Evolutionary conservation across 2,888 invertebrate species (phyloP).

Genomic region (Eristalis intricaria): DNA sequence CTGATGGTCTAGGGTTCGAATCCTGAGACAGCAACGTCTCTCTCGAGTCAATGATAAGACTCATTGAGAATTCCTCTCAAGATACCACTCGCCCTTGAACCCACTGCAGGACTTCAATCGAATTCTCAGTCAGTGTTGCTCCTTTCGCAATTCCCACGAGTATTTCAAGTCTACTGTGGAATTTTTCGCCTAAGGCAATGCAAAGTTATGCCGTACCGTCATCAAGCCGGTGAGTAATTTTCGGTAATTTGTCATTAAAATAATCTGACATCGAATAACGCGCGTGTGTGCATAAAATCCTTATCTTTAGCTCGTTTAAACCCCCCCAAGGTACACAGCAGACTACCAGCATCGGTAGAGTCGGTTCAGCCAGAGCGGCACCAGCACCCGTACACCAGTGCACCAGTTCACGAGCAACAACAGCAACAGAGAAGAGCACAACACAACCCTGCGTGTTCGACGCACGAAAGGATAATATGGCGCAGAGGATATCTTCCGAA

Average conservation of each 20-base stretch:
- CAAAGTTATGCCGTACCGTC: neutral
- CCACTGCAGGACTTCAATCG: neutral
- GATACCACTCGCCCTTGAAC: too few relatives aligned
- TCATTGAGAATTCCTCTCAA: too few relatives aligned
- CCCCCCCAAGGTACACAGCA: slow-evolving; percentile 15
- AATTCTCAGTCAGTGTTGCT: neutral
- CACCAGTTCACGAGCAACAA: neutral
- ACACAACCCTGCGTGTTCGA: slow-evolving; percentile 14
- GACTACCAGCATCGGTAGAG: neutral
- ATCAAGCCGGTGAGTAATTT: slow-evolving; percentile 72
- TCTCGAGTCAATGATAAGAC: too few relatives aligned
- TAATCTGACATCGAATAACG: slow-evolving; percentile 74
- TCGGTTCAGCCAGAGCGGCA: neutral
- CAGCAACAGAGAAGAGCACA: slow-evolving; percentile 50
- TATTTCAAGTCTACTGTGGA: neutral
- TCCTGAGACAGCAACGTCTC: too few relatives aligned
- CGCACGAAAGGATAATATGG: slow-evolving; percentile 54
- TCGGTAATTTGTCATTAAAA: slow-evolving; percentile 74
- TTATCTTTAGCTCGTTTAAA: slow-evolving; percentile 59
- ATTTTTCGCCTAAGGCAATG: neutral
- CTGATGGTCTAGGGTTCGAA: too few relatives aligned
- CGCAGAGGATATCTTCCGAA: slow-evolving; percentile 61
- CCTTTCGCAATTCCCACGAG: neutral
- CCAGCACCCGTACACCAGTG: neutral
- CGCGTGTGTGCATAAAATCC: slow-evolving; percentile 73